Evolutionary conservation across 2,888 invertebrate species (phyloP).

Genomic region (Stenichneumon culpator): DNA sequence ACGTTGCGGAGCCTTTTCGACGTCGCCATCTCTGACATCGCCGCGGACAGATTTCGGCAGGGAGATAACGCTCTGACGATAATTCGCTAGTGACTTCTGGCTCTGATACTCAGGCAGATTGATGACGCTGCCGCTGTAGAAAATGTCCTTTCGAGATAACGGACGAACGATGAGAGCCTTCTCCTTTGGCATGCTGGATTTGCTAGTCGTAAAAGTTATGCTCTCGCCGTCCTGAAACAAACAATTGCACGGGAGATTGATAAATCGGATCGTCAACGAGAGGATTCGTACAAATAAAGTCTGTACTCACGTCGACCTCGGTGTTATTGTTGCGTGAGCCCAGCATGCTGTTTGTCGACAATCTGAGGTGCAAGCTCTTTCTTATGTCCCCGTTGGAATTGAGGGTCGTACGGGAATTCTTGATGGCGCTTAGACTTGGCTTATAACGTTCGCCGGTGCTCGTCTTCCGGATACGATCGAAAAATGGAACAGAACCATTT

Average conservation of each 20-base stretch:
- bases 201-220: conserved; percentile 88
- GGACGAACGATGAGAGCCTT: conserved; percentile 93
- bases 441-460: conserved; percentile 94
- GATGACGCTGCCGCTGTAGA: conserved; percentile 97
- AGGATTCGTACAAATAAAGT: background rate
- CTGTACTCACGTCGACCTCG: conserved; percentile 85
- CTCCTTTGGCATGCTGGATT: conserved; percentile 85
- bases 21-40: conserved; percentile 88
- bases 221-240: conserved; percentile 88
- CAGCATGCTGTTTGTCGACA: conserved; percentile 87
- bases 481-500: conserved; percentile 96
- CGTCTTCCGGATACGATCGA: conserved; percentile 94
- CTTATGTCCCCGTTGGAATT: conserved; percentile 92
- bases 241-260: conserved; percentile 4
- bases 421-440: conserved; percentile 93
- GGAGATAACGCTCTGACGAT: conserved; percentile 96
- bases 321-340: conserved; percentile 88
- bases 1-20: conserved; percentile 90
- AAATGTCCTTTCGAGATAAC: conserved; percentile 97
- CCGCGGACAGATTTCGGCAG: conserved; percentile 90
- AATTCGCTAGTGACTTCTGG: conserved; percentile 95
- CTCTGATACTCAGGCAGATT: conserved; percentile 97
- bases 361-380: conserved; percentile 86
- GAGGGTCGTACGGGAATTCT: conserved; percentile 91
- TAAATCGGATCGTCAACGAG: background rate